Conservation (phyloP, 2,888 invertebrate genomes). For the Empis livida region DNA sequence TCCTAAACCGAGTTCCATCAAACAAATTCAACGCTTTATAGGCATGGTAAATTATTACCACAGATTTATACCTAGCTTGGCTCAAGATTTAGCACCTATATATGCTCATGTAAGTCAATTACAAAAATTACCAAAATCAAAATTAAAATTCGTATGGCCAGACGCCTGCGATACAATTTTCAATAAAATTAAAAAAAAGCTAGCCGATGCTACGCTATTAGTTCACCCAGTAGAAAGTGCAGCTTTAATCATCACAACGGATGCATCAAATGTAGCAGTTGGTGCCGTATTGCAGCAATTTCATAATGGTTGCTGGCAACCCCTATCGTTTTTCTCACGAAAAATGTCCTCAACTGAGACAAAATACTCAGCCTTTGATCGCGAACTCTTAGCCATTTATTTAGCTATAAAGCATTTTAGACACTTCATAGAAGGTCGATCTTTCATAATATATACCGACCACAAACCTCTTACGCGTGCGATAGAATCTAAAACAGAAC, state of each 20-base stretch:
- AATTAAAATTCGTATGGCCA: constrained; percentile 1
- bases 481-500: constrained; percentile 17
- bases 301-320: constrained; percentile 16
- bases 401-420: constrained; percentile 23
- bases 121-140: background rate
- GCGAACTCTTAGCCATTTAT: constrained; percentile 5
- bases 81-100: constrained; percentile 3
- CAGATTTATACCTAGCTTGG: constrained; percentile 3
- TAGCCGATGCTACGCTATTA: constrained; percentile 17
- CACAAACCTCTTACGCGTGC: constrained; percentile 24
- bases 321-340: constrained; percentile 4
- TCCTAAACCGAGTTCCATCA: background rate
- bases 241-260: constrained; percentile 13
- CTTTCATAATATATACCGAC: constrained; percentile 12
- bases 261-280: constrained; percentile 27
- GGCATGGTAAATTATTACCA: constrained; percentile 4
- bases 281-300: constrained; percentile 28
- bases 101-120: background rate
- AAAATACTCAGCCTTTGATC: constrained; percentile 3
- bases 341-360: constrained; percentile 2
- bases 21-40: background rate
- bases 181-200: background rate
- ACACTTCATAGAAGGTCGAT: constrained; percentile 25
- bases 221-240: constrained; percentile 22
- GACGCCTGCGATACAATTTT: background rate